Evolutionary conservation across 2,113 vertebrate genomes (phyloP).

Genomic region (Condylura cristata): DNA sequence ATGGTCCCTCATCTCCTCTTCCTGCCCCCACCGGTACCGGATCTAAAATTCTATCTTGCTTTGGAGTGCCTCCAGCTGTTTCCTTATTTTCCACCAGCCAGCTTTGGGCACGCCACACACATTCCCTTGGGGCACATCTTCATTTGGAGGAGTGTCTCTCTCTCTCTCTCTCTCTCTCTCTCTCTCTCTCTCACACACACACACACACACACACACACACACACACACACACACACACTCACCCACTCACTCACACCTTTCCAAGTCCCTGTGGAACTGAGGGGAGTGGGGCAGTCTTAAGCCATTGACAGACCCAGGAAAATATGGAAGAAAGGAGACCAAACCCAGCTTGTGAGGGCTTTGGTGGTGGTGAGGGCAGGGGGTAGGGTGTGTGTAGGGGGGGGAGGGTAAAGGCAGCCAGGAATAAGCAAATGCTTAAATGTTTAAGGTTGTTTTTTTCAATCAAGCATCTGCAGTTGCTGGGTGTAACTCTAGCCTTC

Average conservation of each 20-base stretch:
- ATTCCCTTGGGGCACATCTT: neutral
- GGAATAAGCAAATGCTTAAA: conserved; percentile 44
- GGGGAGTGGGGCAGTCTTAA: neutral
- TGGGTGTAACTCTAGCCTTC: conserved; percentile 66
- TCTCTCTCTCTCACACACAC: no score
- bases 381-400: no score
- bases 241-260: neutral
- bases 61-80: conserved; percentile 66
- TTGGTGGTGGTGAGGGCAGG: neutral
- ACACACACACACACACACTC: neutral
- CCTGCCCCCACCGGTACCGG: conserved; percentile 28
- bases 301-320: neutral
- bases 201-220: fast-evolving
- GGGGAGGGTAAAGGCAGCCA: conserved; percentile 2
- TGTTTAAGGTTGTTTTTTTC: neutral
- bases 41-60: conserved; percentile 68
- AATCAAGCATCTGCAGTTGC: conserved; percentile 65
- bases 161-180: neutral
- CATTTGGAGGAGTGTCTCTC: neutral
- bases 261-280: neutral
- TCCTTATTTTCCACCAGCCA: conserved; percentile 48
- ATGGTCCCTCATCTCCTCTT: conserved; percentile 12
- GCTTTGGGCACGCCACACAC: neutral
- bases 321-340: neutral
- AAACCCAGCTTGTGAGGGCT: neutral